These are phyloP conservation scores for Coreius guichenoti DNA, from an alignment of 2,797 vertebrate genomes.

Conservation along the genomic window DNA sequence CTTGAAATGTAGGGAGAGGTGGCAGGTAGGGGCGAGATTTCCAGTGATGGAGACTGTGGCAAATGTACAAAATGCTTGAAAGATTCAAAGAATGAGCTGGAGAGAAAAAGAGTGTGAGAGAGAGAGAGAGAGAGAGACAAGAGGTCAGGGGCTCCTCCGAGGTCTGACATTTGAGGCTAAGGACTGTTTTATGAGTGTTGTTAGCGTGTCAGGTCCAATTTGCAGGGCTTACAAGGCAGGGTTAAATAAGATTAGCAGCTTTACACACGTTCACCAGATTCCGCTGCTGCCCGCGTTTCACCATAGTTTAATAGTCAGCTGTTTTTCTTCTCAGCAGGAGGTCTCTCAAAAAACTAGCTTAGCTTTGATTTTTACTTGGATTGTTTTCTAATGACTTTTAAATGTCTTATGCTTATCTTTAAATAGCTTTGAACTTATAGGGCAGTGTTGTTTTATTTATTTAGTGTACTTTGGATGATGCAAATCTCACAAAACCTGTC, in stretches of 20 bases:
- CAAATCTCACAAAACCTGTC: neutral
- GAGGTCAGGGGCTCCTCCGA: conserved; percentile 84
- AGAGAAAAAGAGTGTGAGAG: conserved; percentile 78
- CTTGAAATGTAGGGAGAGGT: conserved; percentile 62
- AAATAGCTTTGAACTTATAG: neutral
- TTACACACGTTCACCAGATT: conserved; percentile 81
- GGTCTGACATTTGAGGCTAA: conserved; percentile 86
- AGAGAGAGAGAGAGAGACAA: conserved; percentile 72
- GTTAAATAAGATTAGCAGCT: conserved; percentile 89
- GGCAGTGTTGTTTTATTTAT: neutral
- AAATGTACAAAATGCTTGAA: conserved; percentile 14
- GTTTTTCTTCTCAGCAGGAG: conserved; percentile 69
- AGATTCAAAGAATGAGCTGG: conserved; percentile 50
- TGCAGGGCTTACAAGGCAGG: conserved; percentile 83
- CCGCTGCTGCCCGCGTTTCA: conserved; percentile 74
- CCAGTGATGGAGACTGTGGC: neutral
- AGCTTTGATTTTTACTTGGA: neutral
- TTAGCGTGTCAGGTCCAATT: conserved; percentile 85
- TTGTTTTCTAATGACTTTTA: neutral
- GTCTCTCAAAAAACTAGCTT: conserved; percentile 55
- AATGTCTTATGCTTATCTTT: neutral
- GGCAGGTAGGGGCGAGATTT: conserved; percentile 54
- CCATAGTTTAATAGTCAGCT: conserved; percentile 83
- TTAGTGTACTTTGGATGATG: neutral
- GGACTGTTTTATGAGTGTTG: conserved; percentile 81